Evolutionary conservation across 2,888 invertebrate species (phyloP), one percentile per base, ranked within the genome.

Genomic region (Achlya flavicornis): DNA sequence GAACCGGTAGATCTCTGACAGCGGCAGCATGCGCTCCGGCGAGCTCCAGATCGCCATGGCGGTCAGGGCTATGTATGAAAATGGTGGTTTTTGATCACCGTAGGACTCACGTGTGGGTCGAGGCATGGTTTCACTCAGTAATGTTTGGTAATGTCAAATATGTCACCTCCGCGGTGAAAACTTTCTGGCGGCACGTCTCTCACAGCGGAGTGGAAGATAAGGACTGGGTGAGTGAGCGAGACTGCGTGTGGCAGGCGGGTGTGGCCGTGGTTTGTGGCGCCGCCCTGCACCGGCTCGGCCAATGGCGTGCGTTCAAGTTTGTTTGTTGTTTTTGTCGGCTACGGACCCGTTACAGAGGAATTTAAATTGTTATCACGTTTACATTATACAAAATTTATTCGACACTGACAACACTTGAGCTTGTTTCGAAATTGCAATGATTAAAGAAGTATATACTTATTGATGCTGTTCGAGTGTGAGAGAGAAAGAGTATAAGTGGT

Each of bases 31-130:
- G 91, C 99, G 98, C 90, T 99, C 99, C 63, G 97, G 96, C 14
- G 98, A 98, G 84, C 97, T 98, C 97, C 99, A 99, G 83, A 99
- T 99, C 66, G 99, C 99, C 99, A 99, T 99, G 68, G 99, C 99
- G 53, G 99, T 99, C 74, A 99, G 94, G 60, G 99, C 98, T 86
- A 99, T 99, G 94, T 99, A 99, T 61, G 99, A 99, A 91, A 99
- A 99, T 57, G 99, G 99, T 67, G 99, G 99, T 93, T 99, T 99
- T 92, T 99, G 98, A 89, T 99, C 99, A 86, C 98, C 98, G 94
- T 99, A 99, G 65, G 98, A 98, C 92, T 98, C 98, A 80, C 98
- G 96, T 82, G 98, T 98, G 79, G 99, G 99, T 87, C 99, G 96
- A 88, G 99, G 99, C 99, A 99, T 99, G 67, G 75, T 92, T 76